phyloP scores from a whole-genome alignment of 2,888 invertebrate genomes.

The Hyalella azteca region DNA sequence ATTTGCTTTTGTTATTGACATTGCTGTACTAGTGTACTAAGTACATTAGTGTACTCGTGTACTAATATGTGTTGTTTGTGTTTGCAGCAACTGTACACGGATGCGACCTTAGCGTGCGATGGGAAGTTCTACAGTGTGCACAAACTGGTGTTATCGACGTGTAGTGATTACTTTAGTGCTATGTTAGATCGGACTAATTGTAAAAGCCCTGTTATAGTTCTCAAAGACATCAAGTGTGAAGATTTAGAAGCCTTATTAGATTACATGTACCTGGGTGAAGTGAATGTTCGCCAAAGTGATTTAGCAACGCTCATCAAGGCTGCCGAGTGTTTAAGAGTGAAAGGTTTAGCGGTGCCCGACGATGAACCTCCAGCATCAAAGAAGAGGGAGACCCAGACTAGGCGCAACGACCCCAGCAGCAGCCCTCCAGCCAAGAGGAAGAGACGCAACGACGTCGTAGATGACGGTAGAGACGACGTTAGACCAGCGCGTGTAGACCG shows the following conservation, averaged over 20 bases:
- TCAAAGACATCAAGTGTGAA: conserved; percentile 58
- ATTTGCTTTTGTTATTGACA: not conserved
- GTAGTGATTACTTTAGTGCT: conserved; percentile 58
- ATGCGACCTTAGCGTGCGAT: conserved; percentile 56
- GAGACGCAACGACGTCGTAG: conserved; percentile 51
- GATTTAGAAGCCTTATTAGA: conserved; percentile 57
- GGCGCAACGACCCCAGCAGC: conserved; percentile 42
- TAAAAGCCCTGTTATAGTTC: conserved; percentile 57
- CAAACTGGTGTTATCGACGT: conserved; percentile 56
- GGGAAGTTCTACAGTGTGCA: conserved; percentile 58
- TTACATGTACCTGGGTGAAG: conserved; percentile 58
- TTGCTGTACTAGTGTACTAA: not conserved
- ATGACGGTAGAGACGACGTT: conserved; percentile 55
- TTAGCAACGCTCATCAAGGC: conserved; percentile 57
- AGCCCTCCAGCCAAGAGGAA: conserved; percentile 56
- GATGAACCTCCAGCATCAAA: conserved; percentile 52
- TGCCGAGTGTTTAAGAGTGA: conserved; percentile 54
- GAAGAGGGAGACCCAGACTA: conserved; percentile 27
- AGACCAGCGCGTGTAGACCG: conserved; percentile 42
- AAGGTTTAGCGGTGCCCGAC: conserved; percentile 56
- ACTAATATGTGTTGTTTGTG: not conserved
- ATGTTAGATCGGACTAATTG: conserved; percentile 58
- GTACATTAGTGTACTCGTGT: not conserved
- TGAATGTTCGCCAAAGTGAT: conserved; percentile 58
- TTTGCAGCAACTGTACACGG: conserved; percentile 57